Evolutionary conservation across 1,140 invertebrate species (phyloP).

Genomic region (Drosophila bipectinata): DNA sequence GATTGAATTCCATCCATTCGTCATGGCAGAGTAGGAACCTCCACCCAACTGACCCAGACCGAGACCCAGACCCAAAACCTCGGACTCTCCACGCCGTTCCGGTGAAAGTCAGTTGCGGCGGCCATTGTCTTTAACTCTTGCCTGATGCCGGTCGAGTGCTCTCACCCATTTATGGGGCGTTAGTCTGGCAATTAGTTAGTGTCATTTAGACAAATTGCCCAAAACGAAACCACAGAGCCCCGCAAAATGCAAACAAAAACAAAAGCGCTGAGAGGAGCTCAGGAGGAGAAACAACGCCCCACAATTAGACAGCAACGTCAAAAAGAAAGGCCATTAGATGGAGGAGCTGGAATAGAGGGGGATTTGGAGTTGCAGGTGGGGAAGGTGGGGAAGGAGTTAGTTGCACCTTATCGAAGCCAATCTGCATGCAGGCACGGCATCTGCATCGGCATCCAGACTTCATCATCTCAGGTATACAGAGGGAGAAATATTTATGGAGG

Average conservation of each 20-base stretch:
- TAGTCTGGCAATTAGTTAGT: slow-evolving; percentile 79
- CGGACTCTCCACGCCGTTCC: slow-evolving; percentile 2
- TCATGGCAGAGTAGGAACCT: slow-evolving; percentile 26
- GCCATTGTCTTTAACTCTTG: slow-evolving; percentile 46
- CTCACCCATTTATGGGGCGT: slow-evolving; percentile 71
- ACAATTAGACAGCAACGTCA: slow-evolving; percentile 65
- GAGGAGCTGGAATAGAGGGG: slow-evolving; percentile 14
- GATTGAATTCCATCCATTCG: slow-evolving; percentile 5
- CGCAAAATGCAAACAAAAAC: slow-evolving; percentile 43
- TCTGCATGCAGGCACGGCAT: slow-evolving; percentile 49
- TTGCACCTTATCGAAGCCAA: slow-evolving; percentile 52
- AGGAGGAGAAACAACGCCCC: slow-evolving; percentile 61
- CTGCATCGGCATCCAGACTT: slow-evolving; percentile 33
- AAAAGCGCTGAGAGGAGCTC: slow-evolving; percentile 39
- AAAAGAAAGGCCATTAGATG: slow-evolving; percentile 76
- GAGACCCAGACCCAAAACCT: slow-evolving; percentile 28
- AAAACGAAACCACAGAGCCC: slow-evolving; percentile 39
- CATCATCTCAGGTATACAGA: slow-evolving; percentile 13
- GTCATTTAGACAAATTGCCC: slow-evolving; percentile 79
- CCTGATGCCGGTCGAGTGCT: slow-evolving; percentile 17
- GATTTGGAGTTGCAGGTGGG: not conserved
- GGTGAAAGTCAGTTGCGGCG: slow-evolving; percentile 57
- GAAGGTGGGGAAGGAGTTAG: not conserved
- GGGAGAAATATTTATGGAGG: not conserved
- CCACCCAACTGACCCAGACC: slow-evolving; percentile 16